Evolutionary conservation across 1,140 invertebrate genomes (phyloP).

Genomic region (Drosophila jambulina): DNA sequence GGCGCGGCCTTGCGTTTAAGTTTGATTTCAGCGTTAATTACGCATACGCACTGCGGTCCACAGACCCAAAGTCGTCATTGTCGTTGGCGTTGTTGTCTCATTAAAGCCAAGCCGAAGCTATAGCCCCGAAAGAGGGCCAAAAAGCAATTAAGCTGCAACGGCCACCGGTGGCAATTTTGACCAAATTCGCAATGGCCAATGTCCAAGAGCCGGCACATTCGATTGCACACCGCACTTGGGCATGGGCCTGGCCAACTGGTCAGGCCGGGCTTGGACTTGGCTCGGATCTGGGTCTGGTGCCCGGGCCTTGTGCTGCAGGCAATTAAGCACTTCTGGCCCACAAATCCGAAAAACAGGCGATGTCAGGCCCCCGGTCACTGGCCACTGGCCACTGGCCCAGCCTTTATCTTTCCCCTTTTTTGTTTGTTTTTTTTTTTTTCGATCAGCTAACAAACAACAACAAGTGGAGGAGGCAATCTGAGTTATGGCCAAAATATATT

Average conservation of each 20-base stretch:
- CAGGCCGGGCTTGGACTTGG: constrained; percentile 26
- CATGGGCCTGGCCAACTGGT: constrained; percentile 62
- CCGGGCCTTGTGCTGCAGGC: constrained; percentile 18
- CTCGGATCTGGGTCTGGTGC: constrained; percentile 1
- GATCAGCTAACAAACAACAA: background rate
- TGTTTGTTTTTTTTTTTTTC: background rate
- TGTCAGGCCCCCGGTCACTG: constrained; percentile 2
- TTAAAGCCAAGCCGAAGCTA: constrained; percentile 45
- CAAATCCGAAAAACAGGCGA: constrained; percentile 37
- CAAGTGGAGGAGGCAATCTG: background rate
- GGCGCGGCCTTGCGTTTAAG: constrained; percentile 2
- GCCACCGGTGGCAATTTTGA: constrained; percentile 57
- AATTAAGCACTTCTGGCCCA: constrained; percentile 54
- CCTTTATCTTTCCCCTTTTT: background rate
- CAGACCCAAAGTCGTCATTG: constrained; percentile 36
- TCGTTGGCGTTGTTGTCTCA: constrained; percentile 35
- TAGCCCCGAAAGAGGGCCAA: constrained; percentile 34
- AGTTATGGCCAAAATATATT: constrained; percentile 2
- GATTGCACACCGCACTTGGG: constrained; percentile 33
- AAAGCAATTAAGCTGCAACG: constrained; percentile 64
- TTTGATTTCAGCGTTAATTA: constrained; percentile 71
- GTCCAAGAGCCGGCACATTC: constrained; percentile 4
- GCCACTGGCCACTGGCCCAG: constrained; percentile 1
- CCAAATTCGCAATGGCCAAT: constrained; percentile 48
- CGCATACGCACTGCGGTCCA: constrained; percentile 58